phyloP scores from a whole-genome alignment of 2,888 invertebrate genomes.

The Neria commutata region DNA sequence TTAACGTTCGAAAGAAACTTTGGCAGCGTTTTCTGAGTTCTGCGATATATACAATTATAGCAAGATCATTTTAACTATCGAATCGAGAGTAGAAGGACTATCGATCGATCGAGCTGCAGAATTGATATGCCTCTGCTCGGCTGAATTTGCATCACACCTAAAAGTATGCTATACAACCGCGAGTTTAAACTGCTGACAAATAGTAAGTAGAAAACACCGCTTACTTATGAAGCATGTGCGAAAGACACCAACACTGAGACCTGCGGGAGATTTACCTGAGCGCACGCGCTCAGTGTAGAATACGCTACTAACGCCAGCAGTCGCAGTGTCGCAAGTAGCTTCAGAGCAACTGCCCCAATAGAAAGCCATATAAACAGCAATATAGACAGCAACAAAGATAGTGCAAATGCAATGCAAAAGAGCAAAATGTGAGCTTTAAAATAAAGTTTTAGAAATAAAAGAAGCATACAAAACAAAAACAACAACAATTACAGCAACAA shows the following conservation, averaged over 20 bases:
- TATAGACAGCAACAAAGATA: constrained; percentile 1
- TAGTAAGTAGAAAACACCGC: too few relatives aligned
- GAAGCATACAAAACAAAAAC: background rate
- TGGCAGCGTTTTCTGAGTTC: too few relatives aligned
- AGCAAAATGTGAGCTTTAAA: background rate
- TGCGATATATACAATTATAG: too few relatives aligned
- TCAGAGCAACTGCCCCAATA: too few relatives aligned
- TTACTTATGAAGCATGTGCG: background rate
- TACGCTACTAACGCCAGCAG: constrained; percentile 49
- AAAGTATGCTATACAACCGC: too few relatives aligned
- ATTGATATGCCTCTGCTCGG: too few relatives aligned
- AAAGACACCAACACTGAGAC: constrained; percentile 10
- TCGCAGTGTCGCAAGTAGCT: constrained; percentile 43
- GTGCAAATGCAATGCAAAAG: background rate
- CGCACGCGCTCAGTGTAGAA: constrained; percentile 39
- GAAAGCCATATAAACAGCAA: constrained; percentile 2
- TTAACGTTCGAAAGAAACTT: too few relatives aligned
- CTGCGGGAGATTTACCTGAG: constrained; percentile 41
- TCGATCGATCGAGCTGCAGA: too few relatives aligned
- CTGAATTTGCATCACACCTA: too few relatives aligned
- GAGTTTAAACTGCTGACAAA: too few relatives aligned
- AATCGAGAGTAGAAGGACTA: too few relatives aligned
- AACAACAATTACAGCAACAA: background rate
- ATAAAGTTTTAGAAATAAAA: background rate
- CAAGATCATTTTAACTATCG: too few relatives aligned